Base-by-base conservation (phyloP, 1,140 invertebrate genomes). In the Helicoverpa zea region DNA sequence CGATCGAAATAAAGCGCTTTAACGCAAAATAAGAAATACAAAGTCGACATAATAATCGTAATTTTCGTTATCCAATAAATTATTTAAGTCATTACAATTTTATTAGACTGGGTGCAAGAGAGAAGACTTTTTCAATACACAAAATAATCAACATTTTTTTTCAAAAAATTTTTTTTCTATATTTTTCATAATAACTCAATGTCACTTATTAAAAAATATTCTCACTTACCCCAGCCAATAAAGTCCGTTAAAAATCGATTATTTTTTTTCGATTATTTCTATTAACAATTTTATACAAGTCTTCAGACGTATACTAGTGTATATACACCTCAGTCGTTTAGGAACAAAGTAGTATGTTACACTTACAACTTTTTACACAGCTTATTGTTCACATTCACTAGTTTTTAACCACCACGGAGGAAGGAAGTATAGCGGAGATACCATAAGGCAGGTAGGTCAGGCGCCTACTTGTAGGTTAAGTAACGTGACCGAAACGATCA, bases 311-410 rank as follows among this genome's bases (percentile, higher is more conserved):
- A 64, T 64, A 13, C 74, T 77, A 77, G 35, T 35, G 13, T 77
- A 77, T 77, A 77, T 77, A 77, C 74, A 77, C 74, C 59, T 77
- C 74, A 77, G 74, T 77, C 74, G 52, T 77, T 64, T 56, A 81
- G 80, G 80, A 81, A 77, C 74, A 77, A 43, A 43, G 35, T 77
- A 77, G 59, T 77, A 77, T 77, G 47, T 64, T 77, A 77, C 47
- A 77, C 59, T 35, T 77, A 64, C 74, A 64, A 61, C 47, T 23
- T n/a, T 14, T 59, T 29, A 43, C 35, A 5, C 5, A 43, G 35
- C 9, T 43, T 9, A 43, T 7, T 43, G 35, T 43, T 9, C 35
- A 43, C 23, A n/a, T n/a, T 23, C 2, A 23, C 23, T 23, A 23
- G 23, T 23, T 2, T 23, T 23, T 23, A 23, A 23, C 23, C 23